Conservation (phyloP, 2,113 vertebrate species). For the Tinamus guttatus region DNA sequence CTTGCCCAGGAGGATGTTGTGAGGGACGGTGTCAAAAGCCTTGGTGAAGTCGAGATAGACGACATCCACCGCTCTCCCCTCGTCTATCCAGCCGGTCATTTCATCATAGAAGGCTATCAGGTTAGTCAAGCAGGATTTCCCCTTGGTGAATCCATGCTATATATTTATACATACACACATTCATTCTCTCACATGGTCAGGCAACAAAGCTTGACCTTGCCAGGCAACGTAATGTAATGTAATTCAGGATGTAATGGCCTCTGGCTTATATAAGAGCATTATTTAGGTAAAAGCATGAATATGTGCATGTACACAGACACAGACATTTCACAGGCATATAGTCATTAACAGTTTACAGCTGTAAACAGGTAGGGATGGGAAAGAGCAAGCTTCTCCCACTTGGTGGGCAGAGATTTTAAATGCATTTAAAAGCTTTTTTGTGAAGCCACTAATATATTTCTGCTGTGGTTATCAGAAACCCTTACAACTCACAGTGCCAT, state of each 20-base stretch:
- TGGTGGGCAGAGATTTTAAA: neutral
- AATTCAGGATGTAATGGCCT: neutral
- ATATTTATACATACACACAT: too few species aligned
- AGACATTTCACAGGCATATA: neutral
- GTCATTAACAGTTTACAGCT: neutral
- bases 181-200: neutral
- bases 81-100: too few species aligned
- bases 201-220: neutral
- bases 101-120: too few species aligned
- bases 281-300: neutral
- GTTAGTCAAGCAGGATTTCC: too few species aligned
- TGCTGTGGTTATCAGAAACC: neutral
- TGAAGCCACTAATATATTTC: neutral
- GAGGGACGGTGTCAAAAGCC: too few species aligned
- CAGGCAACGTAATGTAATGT: neutral
- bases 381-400: neutral
- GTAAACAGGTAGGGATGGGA: neutral
- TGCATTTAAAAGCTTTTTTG: accelerated
- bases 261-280: neutral
- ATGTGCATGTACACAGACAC: neutral
- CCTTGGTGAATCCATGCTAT: too few species aligned
- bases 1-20: too few species aligned
- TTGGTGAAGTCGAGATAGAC: too few species aligned
- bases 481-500: neutral
- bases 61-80: too few species aligned